phyloP scores from a whole-genome alignment of 2,888 invertebrate genomes.

The Phyllotreta striolata region DNA sequence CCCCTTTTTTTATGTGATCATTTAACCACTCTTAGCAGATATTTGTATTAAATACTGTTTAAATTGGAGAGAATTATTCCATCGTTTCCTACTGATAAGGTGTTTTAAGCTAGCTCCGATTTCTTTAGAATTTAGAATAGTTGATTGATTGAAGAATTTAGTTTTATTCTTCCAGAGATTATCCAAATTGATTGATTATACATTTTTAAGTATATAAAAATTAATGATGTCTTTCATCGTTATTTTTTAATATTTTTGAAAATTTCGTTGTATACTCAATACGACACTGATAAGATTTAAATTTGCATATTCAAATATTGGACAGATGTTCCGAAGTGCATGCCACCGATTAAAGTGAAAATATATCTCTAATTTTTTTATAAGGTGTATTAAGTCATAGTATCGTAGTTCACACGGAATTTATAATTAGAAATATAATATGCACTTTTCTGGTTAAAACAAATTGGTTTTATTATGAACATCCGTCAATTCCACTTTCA shows the following conservation, averaged over 20 bases:
- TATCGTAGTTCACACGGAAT: conserved; percentile 16
- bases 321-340: conserved; percentile 10
- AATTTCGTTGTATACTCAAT: not conserved
- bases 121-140: no score
- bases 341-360: conserved; percentile 3
- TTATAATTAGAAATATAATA: no score
- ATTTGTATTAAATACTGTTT: not conserved
- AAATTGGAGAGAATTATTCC: conserved; percentile 1
- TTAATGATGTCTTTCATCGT: not conserved
- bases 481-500: no score
- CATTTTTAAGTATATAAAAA: not conserved
- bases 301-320: conserved; percentile 28
- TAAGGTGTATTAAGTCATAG: not conserved
- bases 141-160: no score
- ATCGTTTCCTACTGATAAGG: not conserved
- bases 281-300: conserved; percentile 10
- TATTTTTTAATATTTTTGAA: not conserved
- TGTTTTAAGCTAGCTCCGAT: not conserved
- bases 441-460: no score
- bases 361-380: not conserved
- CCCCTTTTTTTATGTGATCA: conserved; percentile 17
- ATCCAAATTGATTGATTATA: no score
- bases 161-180: no score
- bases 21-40: conserved; percentile 6
- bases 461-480: no score